A percentile compares a stretch with the other conserved stretches of the same genome.
Conservation (phyloP, 53 echinoderm and acorn worm genomes). For the Apostichopus leukothele region DNA sequence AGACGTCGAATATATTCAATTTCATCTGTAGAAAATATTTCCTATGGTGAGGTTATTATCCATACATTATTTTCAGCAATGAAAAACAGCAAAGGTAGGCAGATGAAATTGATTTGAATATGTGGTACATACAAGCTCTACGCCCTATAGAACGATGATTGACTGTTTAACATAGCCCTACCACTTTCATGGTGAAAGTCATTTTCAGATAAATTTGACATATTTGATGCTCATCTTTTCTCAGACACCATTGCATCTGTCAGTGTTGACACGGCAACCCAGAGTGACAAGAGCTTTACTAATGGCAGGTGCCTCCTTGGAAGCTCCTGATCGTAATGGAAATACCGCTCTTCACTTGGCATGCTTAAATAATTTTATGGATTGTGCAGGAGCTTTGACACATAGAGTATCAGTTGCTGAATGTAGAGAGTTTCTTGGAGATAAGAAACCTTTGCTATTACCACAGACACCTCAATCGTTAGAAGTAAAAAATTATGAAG, state of each 20-base stretch:
- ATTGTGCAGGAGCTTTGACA: conserved; percentile 71
- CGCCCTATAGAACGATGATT: no score
- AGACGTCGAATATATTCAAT: no score
- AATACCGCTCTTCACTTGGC: conserved; percentile 90
- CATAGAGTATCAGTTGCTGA: conserved; percentile 56
- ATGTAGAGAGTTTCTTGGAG: conserved; percentile 48
- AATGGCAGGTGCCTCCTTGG: conserved; percentile 70
- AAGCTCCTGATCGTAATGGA: conserved; percentile 72
- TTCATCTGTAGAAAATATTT: no score
- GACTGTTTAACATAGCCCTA: no score
- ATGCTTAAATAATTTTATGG: conserved; percentile 55
- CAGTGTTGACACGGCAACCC: conserved; percentile 68
- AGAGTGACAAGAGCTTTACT: conserved; percentile 68
- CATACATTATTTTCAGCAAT: no score
- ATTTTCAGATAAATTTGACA: neutral
- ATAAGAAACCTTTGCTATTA: conserved; percentile 32
- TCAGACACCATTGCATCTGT: conserved; percentile 85
- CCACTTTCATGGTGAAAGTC: no score
- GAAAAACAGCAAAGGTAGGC: no score
- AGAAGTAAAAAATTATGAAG: conserved; percentile 93
- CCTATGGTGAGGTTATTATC: no score
- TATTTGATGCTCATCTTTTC: neutral
- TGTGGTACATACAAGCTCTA: no score
- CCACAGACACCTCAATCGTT: conserved; percentile 72
- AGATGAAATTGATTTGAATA: no score